Conservation (phyloP, 2,888 invertebrate genomes). For the Cotesia congregata region DNA sequence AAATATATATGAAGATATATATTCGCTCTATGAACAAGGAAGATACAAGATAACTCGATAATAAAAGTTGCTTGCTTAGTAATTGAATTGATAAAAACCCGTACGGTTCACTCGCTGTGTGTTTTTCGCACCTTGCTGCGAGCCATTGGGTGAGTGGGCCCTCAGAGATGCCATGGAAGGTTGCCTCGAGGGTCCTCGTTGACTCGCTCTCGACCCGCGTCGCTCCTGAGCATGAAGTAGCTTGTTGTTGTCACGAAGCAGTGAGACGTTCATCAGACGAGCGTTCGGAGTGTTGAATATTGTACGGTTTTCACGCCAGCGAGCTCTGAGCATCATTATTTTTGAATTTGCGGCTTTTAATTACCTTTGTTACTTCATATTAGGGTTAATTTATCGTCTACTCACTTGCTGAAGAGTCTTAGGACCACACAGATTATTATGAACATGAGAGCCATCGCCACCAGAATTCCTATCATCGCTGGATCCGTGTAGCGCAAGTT, state of each 20-base stretch:
- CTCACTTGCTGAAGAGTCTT: slow-evolving; percentile 92
- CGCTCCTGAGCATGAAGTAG: slow-evolving; percentile 83
- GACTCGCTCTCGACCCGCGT: slow-evolving; percentile 84
- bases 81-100: slow-evolving; percentile 68
- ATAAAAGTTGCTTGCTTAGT: slow-evolving; percentile 68
- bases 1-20: slow-evolving; percentile 21
- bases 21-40: slow-evolving; percentile 32
- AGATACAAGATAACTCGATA: slow-evolving; percentile 49
- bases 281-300: slow-evolving; percentile 96
- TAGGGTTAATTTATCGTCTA: slow-evolving; percentile 46
- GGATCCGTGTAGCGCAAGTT: slow-evolving; percentile 84
- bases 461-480: slow-evolving; percentile 91
- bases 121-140: slow-evolving; percentile 75
- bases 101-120: slow-evolving; percentile 69
- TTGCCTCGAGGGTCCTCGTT: slow-evolving; percentile 85
- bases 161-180: slow-evolving; percentile 88
- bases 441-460: slow-evolving; percentile 94
- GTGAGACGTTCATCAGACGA: slow-evolving; percentile 91
- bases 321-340: slow-evolving; percentile 77
- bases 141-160: slow-evolving; percentile 81
- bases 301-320: slow-evolving; percentile 92
- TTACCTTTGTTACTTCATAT: slow-evolving; percentile 1
- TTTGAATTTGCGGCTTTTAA: neutral
- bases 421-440: slow-evolving; percentile 93
- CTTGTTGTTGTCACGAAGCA: slow-evolving; percentile 86